Conservation (phyloP, 2,113 vertebrate species). For the Ondatra zibethicus region DNA sequence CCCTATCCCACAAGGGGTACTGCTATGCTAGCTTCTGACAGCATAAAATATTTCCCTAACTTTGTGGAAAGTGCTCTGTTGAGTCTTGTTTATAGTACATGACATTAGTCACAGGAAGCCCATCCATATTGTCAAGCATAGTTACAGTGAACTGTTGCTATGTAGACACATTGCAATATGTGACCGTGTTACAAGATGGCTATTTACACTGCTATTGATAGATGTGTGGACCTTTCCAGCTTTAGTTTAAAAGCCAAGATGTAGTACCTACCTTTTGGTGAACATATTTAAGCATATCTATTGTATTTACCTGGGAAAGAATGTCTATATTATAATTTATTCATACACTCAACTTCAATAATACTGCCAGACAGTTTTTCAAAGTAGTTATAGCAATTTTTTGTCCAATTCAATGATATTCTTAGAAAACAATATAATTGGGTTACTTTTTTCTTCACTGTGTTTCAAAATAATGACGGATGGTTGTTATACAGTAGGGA, state of each 20-base stretch:
- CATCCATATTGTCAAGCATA: not conserved
- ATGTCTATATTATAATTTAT: not conserved
- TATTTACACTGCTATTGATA: not conserved
- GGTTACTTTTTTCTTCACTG: slow-evolving; percentile 30
- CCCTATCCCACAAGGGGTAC: not conserved
- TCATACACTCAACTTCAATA: not conserved
- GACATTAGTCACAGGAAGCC: not conserved
- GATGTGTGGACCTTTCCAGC: not conserved
- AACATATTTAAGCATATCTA: not conserved
- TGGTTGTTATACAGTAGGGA: not conserved
- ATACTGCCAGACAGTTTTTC: not conserved
- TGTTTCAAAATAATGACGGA: slow-evolving; percentile 47
- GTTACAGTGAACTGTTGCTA: not conserved
- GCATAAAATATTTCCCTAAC: not conserved
- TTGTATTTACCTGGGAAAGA: not conserved
- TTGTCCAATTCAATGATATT: not conserved
- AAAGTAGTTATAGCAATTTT: not conserved
- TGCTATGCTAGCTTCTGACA: not conserved
- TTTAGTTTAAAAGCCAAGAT: not conserved
- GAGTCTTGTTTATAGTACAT: not conserved
- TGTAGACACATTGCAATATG: too few relatives aligned
- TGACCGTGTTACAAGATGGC: not conserved
- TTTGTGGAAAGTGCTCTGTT: not conserved
- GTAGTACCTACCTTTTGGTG: not conserved
- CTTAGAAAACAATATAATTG: slow-evolving; percentile 41